These are phyloP conservation scores for Sceloporus undulatus DNA, from an alignment of 2,113 vertebrate genomes.

Conservation along the genomic window DNA sequence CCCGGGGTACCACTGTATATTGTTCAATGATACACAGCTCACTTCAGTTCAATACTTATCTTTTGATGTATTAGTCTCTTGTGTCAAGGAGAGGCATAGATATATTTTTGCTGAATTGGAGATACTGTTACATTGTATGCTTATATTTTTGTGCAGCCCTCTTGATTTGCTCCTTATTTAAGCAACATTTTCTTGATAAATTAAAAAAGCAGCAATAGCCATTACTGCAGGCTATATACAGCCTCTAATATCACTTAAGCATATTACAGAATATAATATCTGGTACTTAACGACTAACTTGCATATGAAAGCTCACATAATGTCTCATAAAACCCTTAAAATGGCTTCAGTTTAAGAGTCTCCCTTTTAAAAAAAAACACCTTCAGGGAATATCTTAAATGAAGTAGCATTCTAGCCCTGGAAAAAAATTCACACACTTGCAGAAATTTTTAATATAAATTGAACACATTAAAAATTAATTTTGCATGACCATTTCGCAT, in stretches of 20 bases:
- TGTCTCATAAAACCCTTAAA: slow-evolving; percentile 92
- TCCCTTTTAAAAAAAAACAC: slow-evolving; percentile 80
- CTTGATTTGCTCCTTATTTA: slow-evolving; percentile 86
- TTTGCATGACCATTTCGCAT: slow-evolving; percentile 90
- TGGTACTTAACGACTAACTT: slow-evolving; percentile 95
- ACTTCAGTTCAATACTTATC: neutral
- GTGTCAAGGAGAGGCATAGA: slow-evolving; percentile 51
- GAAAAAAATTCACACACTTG: slow-evolving; percentile 88
- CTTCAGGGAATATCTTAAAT: slow-evolving; percentile 92
- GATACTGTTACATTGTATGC: slow-evolving; percentile 75
- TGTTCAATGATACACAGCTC: slow-evolving; percentile 31
- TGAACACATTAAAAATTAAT: slow-evolving; percentile 92
- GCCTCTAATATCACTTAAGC: slow-evolving; percentile 91
- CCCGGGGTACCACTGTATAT: too few species aligned
- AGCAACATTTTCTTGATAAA: slow-evolving; percentile 87
- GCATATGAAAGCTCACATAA: slow-evolving; percentile 96
- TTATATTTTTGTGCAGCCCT: slow-evolving; percentile 80
- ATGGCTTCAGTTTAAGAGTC: slow-evolving; percentile 88
- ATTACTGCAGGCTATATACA: slow-evolving; percentile 89
- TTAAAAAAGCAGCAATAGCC: slow-evolving; percentile 93
- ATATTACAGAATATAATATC: slow-evolving; percentile 96
- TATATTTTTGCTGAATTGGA: slow-evolving; percentile 61
- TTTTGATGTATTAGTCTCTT: slow-evolving; percentile 22
- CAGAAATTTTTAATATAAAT: slow-evolving; percentile 92
- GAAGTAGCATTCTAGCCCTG: slow-evolving; percentile 86